phyloP scores from a whole-genome alignment of 2,113 vertebrate genomes.

The Nerophis ophidion region DNA sequence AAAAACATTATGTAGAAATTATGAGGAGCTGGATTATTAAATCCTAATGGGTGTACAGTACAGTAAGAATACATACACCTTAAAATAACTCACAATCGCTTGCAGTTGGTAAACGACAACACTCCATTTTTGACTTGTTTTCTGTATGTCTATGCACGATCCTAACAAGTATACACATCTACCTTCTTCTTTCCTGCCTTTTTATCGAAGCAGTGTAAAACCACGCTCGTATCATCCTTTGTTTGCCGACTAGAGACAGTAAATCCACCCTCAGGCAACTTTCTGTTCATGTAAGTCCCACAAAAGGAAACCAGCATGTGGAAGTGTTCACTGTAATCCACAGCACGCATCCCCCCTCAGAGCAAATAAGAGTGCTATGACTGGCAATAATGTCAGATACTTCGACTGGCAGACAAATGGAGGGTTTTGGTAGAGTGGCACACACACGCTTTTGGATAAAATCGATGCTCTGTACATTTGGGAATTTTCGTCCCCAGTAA shows the following conservation, averaged over 20 bases:
- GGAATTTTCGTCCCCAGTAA: too few relatives aligned
- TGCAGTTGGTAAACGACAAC: background rate
- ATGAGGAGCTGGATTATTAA: too few relatives aligned
- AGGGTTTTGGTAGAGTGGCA: background rate
- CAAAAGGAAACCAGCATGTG: constrained; percentile 32
- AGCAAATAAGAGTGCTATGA: constrained; percentile 31
- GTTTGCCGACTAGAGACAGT: constrained; percentile 8
- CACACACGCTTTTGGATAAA: background rate
- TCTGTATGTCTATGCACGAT: background rate
- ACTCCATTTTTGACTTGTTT: background rate
- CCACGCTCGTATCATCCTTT: constrained; percentile 6
- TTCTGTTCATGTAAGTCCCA: constrained; percentile 35
- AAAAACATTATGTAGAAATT: too few relatives aligned
- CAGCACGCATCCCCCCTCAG: constrained; percentile 43
- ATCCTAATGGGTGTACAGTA: too few relatives aligned
- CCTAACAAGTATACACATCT: background rate
- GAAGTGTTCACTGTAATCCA: constrained; percentile 42
- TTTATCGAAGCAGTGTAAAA: constrained; percentile 6
- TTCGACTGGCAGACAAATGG: constrained; percentile 1
- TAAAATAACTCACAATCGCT: background rate
- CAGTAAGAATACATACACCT: background rate
- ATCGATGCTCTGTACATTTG: background rate
- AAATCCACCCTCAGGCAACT: constrained; percentile 29
- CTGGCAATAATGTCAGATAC: constrained; percentile 3
- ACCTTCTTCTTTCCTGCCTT: constrained; percentile 6